Base-by-base conservation (phyloP, 2,797 vertebrate species). In the Urocyon cinereoargenteus region DNA sequence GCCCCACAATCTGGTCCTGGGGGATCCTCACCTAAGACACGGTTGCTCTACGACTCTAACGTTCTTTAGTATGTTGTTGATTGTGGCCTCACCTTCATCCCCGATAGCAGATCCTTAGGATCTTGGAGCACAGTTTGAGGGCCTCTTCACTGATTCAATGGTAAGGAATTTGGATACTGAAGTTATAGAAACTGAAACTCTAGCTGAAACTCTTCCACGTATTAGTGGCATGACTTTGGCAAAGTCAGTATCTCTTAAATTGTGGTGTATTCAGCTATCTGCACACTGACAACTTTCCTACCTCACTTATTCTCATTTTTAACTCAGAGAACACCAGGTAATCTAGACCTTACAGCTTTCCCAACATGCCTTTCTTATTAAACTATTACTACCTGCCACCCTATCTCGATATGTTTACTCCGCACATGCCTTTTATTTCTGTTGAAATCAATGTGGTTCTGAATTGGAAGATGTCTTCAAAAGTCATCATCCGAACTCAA, bases 241-340 rank as follows among this genome's bases (percentile, higher is more conserved):
- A 57, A 95, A 97, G 70, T 87, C 90, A 83, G 19, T 53, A 70
- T 66, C 6, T 22, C 22, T 28, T 64, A 88, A 57, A 15, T 36
- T 19, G 21, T 14, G 28, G 45, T 59, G 14, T 64, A 24, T 73
- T 78, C 40, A 62, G 64, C 22, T 77, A 24, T 77, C n/a, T 75
- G 22, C 70, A 90, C 12, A 75, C 49, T 53, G 3, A n/a, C 57
- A 62, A 62, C 68, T 21, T 78, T 70, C 62, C 62, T 16, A 55
- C 31, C 21, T 92, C 11, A 53, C 16, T 92, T 84, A 86, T 75
- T 53, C 53, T 82, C 26, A 75, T 92, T 90, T 90, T 21, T 86
- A 59, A 95, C 16, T 92, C 59, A 93, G 75, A 90, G 86, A 90
- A 83, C 18, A 45, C n/a, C 34, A 72, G n/a, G 40, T 66, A 59